Conservation (phyloP, 2,113 vertebrate genomes). For the Apteryx owenii region DNA sequence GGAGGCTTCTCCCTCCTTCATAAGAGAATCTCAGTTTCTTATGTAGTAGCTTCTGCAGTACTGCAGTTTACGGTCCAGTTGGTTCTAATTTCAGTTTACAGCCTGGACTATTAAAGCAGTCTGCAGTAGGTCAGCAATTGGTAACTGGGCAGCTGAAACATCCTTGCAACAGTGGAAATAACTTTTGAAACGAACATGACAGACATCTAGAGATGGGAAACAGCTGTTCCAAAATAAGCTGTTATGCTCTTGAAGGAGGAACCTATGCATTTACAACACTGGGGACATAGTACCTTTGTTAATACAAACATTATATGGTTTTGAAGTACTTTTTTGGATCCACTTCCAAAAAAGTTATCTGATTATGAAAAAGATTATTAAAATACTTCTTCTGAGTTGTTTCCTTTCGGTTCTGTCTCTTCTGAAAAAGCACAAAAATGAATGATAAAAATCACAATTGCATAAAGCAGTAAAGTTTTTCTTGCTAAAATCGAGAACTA, state of each 20-base stretch:
- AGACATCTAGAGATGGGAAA: not conserved
- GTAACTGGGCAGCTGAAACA: not conserved
- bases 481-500: not conserved
- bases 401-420: not conserved
- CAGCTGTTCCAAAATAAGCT: not conserved
- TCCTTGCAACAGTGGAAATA: not conserved
- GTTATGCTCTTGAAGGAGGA: not conserved
- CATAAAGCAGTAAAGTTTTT: not conserved
- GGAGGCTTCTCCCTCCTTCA: not conserved
- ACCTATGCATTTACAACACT: not conserved
- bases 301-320: not conserved
- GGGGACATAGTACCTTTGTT: not conserved
- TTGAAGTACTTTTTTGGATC: not conserved
- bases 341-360: not conserved
- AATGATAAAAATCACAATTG: not conserved
- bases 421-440: not conserved
- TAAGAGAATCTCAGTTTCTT: not conserved
- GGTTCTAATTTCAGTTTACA: not conserved
- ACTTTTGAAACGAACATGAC: not conserved
- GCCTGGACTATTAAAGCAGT: not conserved
- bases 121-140: not conserved
- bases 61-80: not conserved
- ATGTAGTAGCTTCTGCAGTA: not conserved
- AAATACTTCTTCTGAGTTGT: not conserved
- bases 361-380: not conserved